These are phyloP conservation scores for Platygyra sinensis DNA, from an alignment of 64 coral and sea anemone genomes.

Conservation along the genomic window DNA sequence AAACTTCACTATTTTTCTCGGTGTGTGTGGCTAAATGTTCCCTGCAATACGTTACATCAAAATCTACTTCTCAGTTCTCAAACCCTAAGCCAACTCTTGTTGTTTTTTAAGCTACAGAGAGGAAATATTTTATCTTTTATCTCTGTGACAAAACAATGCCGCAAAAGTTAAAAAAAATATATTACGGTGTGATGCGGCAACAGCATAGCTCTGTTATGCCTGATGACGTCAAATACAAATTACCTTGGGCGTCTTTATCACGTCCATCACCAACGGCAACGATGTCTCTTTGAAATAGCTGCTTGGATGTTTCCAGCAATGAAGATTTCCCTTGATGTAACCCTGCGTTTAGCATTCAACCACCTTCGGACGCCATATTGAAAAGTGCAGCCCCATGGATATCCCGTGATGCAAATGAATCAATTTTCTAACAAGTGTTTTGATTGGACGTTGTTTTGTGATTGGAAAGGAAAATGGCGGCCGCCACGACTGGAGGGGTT, in stretches of 20 bases:
- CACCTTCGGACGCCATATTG: slow-evolving; percentile 5
- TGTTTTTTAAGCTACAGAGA: background rate
- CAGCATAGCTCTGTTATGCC: background rate
- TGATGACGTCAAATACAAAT: background rate
- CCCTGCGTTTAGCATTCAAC: background rate
- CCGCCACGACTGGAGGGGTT: slow-evolving; percentile 37
- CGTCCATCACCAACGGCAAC: background rate
- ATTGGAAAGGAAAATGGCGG: slow-evolving; percentile 63
- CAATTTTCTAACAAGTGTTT: slow-evolving; percentile 18
- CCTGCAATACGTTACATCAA: too few relatives aligned
- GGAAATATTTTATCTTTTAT: background rate
- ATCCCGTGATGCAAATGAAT: slow-evolving; percentile 48
- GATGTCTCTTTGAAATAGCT: background rate
- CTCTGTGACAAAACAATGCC: background rate
- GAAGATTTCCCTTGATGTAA: background rate
- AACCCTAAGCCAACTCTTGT: too few relatives aligned
- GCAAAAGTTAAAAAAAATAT: too few relatives aligned
- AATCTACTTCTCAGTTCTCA: too few relatives aligned
- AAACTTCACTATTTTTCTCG: too few relatives aligned
- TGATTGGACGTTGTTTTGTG: slow-evolving; percentile 38
- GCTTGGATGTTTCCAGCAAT: background rate
- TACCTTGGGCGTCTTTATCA: slow-evolving; percentile 48
- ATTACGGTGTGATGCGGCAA: background rate
- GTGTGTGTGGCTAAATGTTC: too few relatives aligned
- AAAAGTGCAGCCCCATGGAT: background rate